Conservation (phyloP, 2,113 vertebrate genomes). For the Saguinus midas region DNA sequence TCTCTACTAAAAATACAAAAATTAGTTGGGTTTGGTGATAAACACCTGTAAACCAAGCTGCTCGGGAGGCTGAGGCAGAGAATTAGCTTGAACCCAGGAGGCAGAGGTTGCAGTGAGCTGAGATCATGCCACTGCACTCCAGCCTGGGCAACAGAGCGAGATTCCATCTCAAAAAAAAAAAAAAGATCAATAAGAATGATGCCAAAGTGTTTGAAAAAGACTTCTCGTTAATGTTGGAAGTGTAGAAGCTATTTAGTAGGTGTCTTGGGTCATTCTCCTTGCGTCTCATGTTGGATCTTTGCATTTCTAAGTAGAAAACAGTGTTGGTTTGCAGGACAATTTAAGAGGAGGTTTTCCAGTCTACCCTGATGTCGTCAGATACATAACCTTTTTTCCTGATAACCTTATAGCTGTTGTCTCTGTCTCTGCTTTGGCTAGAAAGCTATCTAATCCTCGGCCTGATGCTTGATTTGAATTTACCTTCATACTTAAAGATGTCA, state of each 20-base stretch:
- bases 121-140: too few relatives aligned
- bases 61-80: too few relatives aligned
- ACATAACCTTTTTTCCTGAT: neutral
- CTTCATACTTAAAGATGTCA: neutral
- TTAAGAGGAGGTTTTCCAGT: neutral
- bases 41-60: too few relatives aligned
- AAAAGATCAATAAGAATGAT: neutral
- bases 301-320: neutral
- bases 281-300: neutral
- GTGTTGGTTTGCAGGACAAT: neutral
- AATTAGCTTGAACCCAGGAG: too few relatives aligned
- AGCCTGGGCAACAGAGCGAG: too few relatives aligned
- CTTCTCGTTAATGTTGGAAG: neutral
- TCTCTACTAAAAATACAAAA: too few relatives aligned
- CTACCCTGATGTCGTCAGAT: neutral
- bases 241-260: neutral
- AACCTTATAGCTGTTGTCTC: neutral
- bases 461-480: neutral
- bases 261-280: neutral
- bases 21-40: too few relatives aligned
- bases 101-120: too few relatives aligned
- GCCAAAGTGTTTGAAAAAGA: neutral
- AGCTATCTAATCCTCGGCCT: neutral
- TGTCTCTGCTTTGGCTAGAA: neutral
- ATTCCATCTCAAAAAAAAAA: too few relatives aligned